Conservation (phyloP, 2,113 vertebrate genomes). For the Peromyscus leucopus region DNA sequence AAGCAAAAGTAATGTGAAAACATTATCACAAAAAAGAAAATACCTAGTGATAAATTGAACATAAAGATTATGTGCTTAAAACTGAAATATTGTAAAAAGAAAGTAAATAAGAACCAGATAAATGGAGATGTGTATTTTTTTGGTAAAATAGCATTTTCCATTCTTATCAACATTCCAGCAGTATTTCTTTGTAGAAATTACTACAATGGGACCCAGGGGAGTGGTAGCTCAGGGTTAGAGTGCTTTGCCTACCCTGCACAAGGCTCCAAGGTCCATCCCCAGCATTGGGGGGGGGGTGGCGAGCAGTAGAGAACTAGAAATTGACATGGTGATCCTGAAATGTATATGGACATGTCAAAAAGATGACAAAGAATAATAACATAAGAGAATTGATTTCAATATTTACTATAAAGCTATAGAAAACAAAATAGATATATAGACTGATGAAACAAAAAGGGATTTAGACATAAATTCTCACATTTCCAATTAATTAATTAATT, state of each 20-base stretch:
- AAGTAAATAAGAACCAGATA: conserved; percentile 34
- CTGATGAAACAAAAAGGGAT: neutral
- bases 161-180: neutral
- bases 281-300: neutral
- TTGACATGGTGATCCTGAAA: neutral
- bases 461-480: neutral
- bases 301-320: neutral
- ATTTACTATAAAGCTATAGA: neutral
- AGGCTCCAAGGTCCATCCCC: neutral
- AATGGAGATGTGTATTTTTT: conserved; percentile 13
- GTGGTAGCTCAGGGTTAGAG: neutral
- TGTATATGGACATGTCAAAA: conserved; percentile 32
- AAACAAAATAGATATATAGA: conserved; percentile 41
- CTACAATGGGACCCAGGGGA: neutral
- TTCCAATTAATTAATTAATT: neutral
- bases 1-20: conserved; percentile 50
- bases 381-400: conserved; percentile 6
- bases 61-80: conserved; percentile 26
- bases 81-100: conserved; percentile 16
- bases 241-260: neutral
- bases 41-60: neutral
- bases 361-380: neutral
- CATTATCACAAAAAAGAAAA: conserved; percentile 43
- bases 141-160: too few species aligned
- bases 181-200: conserved; percentile 28